Percentiles rank a stretch among this genome's conserved stretches.
These are phyloP conservation scores for Xiphorhynchus erythropygius DNA, from an alignment of 2,797 vertebrate species.

Conservation along the genomic window DNA sequence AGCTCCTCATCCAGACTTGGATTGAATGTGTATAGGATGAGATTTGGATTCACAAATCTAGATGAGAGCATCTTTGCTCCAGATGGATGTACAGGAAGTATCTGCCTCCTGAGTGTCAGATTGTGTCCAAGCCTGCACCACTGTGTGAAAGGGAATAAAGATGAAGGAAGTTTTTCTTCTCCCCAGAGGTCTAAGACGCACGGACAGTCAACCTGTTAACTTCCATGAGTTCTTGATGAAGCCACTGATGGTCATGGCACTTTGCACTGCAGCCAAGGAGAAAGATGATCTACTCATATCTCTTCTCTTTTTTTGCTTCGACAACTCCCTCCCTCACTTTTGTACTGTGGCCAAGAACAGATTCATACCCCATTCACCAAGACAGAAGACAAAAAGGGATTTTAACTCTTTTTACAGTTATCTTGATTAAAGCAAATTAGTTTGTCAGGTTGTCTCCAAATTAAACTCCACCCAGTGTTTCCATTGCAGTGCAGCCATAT, in stretches of 20 bases:
- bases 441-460: neutral
- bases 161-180: neutral
- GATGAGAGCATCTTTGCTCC: slow-evolving; percentile 19
- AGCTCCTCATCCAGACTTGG: neutral
- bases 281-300: neutral
- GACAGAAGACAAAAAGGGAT: neutral
- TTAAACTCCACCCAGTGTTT: neutral
- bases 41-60: neutral
- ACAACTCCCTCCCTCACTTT: neutral
- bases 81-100: slow-evolving; percentile 28
- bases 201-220: neutral
- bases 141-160: neutral
- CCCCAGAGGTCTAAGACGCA: neutral
- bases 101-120: neutral
- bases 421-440: neutral
- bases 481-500: neutral
- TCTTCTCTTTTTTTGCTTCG: neutral
- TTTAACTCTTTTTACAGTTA: neutral
- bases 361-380: neutral
- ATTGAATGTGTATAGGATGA: neutral
- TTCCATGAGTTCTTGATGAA: neutral
- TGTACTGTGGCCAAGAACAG: neutral
- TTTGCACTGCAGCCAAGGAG: neutral
- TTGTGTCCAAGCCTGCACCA: neutral
- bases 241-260: neutral